Evolutionary conservation across 1,140 invertebrate genomes (phyloP).

Genomic region (Eubasilissa regina): DNA sequence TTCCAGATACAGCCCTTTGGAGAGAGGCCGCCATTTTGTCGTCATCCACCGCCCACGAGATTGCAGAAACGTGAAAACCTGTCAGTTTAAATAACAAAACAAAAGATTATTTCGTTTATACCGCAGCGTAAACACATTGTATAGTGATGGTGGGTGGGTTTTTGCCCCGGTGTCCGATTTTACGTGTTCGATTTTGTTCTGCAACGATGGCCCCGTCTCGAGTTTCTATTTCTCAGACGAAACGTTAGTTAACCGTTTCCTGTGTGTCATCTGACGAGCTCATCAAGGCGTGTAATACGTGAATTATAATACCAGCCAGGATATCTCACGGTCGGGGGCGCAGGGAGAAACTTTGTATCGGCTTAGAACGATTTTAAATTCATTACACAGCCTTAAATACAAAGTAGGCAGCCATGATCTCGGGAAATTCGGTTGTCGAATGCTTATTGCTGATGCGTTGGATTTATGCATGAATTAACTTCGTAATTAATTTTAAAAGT

Average conservation of each 20-base stretch:
- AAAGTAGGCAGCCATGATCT: not conserved
- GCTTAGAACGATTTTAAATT: slow-evolving; percentile 41
- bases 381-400: slow-evolving; percentile 13
- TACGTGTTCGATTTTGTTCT: not conserved
- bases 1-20: slow-evolving; percentile 1
- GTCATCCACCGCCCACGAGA: not conserved
- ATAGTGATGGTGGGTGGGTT: not conserved
- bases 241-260: slow-evolving; percentile 55
- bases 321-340: slow-evolving; percentile 23
- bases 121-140: not conserved
- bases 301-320: slow-evolving; percentile 29
- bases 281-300: slow-evolving; percentile 42
- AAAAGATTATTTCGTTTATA: not conserved
- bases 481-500: no score
- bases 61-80: not conserved
- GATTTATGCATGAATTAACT: slow-evolving; percentile 14
- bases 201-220: no score
- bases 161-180: not conserved
- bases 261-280: slow-evolving; percentile 48
- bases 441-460: slow-evolving; percentile 16
- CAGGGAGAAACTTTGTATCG: slow-evolving; percentile 26
- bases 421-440: not conserved
- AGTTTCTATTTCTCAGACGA: slow-evolving; percentile 47
- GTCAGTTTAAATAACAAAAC: not conserved
- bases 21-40: slow-evolving; percentile 8